Percentiles rank a stretch among this genome's conserved stretches.
These are phyloP conservation scores for Megaleporinus macrocephalus DNA, from an alignment of 2,113 vertebrate genomes.

Conservation along the genomic window DNA sequence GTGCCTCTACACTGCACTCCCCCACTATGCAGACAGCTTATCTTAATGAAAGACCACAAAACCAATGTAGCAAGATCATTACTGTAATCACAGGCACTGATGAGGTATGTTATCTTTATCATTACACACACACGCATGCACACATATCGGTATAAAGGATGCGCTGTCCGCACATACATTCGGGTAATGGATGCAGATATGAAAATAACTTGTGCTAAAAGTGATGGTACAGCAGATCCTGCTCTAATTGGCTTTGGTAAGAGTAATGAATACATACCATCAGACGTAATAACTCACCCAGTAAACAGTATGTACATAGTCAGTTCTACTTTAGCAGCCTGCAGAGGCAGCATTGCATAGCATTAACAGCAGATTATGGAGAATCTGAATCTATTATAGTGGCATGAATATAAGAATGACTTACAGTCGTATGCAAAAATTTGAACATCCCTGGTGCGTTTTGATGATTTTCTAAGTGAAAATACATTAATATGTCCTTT, in stretches of 20 bases:
- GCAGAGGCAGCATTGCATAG: background rate
- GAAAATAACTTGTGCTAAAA: constrained; percentile 50
- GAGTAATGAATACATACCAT: constrained; percentile 45
- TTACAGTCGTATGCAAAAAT: no score
- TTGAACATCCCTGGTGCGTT: no score
- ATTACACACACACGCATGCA: constrained; percentile 20
- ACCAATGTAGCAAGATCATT: constrained; percentile 48
- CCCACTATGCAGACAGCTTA: constrained; percentile 36
- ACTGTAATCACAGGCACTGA: constrained; percentile 58
- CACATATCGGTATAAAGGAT: constrained; percentile 33
- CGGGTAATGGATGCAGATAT: constrained; percentile 49
- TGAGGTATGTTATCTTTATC: constrained; percentile 50
- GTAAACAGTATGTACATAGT: constrained; percentile 27
- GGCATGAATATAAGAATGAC: no score
- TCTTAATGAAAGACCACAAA: constrained; percentile 46
- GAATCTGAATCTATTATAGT: no score
- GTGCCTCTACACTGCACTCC: constrained; percentile 1
- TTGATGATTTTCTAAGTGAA: no score
- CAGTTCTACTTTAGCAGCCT: background rate
- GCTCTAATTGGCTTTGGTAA: constrained; percentile 42
- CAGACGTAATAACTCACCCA: constrained; percentile 7
- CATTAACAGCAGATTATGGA: no score
- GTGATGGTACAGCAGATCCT: constrained; percentile 23
- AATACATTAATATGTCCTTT: no score
- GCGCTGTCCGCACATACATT: constrained; percentile 15